Base-by-base conservation (phyloP, 2,797 vertebrate species). In the Brachymystax lenok region DNA sequence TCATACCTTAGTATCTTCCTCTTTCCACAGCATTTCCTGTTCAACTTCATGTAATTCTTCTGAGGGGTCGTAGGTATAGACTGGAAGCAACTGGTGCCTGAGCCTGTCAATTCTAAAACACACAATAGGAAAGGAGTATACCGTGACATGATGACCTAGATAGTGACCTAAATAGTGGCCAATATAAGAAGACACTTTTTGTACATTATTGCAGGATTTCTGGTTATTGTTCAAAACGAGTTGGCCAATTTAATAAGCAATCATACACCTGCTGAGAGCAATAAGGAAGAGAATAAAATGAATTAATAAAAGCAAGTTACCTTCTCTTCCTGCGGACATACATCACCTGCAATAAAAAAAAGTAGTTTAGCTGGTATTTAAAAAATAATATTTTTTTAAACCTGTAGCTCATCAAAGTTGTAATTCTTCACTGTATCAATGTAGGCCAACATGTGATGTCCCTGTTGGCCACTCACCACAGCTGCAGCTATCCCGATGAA, bases 41-140 rank as follows among this genome's bases (percentile, higher is more conserved):
- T 99, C 97, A 0, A 95, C 96, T 83, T 98, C 97, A 0, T 96
- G 95, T 3, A 97, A 91, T 79, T 99, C 98, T 86, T 99, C 97
- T 0, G 97, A 94, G 0, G 98, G 97, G 88, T 99, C 98, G 0
- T 98, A 99, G 3, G 96, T 95, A 82, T 99, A 99, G 85, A 98
- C 94, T 14, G 98, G 97, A 51, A 99, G 93, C 84, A 99, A 92
- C 83, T 98, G 98, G 89, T 98, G 97, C 12, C 97, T 95, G 24
- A 99, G 94, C 67, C 95, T 88, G 91, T 99, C 97, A 16, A 96
- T 94, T 85, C 98, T 99, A 83, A 64, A 35, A 12, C 1, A 5
- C 16, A 24, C 59, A 72, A 56, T 14, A 27, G 17, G 27, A 54
- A 56, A 56, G 27, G 27, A 56, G 3, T 54, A 54, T 72, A 52